Evolutionary conservation across 1,140 invertebrate species (phyloP).

Genomic region (Globodera ellingtonae): DNA sequence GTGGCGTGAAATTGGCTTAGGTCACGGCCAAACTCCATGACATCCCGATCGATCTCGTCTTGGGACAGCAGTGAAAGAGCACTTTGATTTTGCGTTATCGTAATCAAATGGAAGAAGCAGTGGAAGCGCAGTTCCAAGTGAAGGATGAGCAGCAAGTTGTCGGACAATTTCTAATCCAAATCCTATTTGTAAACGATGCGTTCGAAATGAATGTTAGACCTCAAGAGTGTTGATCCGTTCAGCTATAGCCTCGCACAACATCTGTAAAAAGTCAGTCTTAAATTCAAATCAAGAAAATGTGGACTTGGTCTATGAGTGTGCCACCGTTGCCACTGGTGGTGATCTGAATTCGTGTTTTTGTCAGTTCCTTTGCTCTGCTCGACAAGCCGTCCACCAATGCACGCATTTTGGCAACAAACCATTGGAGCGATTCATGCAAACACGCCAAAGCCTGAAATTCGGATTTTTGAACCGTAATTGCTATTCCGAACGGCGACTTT

Average conservation of each 20-base stretch:
- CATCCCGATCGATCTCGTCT: constrained; percentile 79
- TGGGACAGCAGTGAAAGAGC: constrained; percentile 62
- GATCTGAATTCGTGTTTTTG: constrained; percentile 50
- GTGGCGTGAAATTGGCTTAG: constrained; percentile 79
- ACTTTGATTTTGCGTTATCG: constrained; percentile 70
- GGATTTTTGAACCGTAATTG: neutral
- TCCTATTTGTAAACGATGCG: neutral
- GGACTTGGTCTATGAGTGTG: constrained; percentile 45
- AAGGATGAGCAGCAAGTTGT: constrained; percentile 84
- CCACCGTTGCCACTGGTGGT: constrained; percentile 23
- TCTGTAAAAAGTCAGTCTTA: constrained; percentile 22
- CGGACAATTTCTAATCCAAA: constrained; percentile 70
- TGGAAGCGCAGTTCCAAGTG: constrained; percentile 88
- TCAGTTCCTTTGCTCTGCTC: constrained; percentile 38
- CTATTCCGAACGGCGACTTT: constrained; percentile 56
- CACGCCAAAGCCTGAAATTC: constrained; percentile 72
- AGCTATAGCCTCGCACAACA: constrained; percentile 65
- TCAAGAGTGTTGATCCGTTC: constrained; percentile 80
- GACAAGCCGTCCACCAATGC: constrained; percentile 36
- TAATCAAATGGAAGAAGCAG: constrained; percentile 86
- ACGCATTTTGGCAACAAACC: constrained; percentile 62
- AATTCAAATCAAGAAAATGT: constrained; percentile 8
- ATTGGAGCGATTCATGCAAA: constrained; percentile 85
- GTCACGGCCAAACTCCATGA: constrained; percentile 79
- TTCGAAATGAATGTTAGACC: constrained; percentile 67